Percentiles rank a stretch among this genome's conserved stretches.
phyloP scores from a whole-genome alignment of 2,797 vertebrate genomes.

The Coccyzus lansbergi region DNA sequence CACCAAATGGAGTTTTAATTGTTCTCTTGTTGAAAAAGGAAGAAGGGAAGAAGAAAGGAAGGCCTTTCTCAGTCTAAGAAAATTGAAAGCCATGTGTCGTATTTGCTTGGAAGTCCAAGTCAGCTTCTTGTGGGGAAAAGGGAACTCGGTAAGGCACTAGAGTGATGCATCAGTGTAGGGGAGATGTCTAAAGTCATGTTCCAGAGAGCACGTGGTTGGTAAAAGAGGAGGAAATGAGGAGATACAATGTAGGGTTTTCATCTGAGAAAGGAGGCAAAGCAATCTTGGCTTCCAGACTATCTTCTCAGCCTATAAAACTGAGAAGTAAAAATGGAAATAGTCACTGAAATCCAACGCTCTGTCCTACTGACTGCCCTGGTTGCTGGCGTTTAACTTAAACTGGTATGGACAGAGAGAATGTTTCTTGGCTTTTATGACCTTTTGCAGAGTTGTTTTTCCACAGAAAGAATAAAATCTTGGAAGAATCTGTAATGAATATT shows the following conservation, averaged over 20 bases:
- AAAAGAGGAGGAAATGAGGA: not conserved
- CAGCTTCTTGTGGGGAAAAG: not conserved
- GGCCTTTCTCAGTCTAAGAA: not conserved
- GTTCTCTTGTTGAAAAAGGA: not conserved
- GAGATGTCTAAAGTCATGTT: not conserved
- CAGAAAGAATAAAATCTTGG: not conserved
- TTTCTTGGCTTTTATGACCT: not conserved
- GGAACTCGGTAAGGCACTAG: too few relatives aligned
- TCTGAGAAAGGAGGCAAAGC: not conserved
- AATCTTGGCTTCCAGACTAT: not conserved
- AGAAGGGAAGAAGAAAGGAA: not conserved
- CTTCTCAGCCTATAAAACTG: not conserved
- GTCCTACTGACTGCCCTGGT: not conserved
- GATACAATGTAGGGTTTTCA: not conserved
- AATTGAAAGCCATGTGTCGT: not conserved
- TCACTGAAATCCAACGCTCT: not conserved
- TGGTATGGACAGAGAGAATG: not conserved
- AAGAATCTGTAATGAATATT: not conserved
- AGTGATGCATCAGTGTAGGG: not conserved
- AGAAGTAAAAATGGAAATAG: not conserved
- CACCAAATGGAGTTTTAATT: not conserved
- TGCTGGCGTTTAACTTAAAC: not conserved
- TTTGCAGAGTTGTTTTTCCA: not conserved
- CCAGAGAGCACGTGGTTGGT: accelerated
- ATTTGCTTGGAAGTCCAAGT: not conserved